Conservation (phyloP, 2,113 vertebrate species). For the Zapus hudsonius region DNA sequence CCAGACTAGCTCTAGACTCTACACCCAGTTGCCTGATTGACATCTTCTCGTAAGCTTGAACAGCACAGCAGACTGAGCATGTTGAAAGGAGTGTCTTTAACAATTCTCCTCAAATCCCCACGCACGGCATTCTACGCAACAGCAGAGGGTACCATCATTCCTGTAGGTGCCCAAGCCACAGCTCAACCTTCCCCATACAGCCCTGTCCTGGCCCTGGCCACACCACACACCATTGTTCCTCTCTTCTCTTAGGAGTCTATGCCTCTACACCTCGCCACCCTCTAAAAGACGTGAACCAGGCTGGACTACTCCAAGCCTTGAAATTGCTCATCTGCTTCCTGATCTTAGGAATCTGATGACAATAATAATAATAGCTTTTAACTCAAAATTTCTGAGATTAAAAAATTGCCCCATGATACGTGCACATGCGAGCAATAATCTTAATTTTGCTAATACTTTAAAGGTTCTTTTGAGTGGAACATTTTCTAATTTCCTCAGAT, state of each 20-base stretch:
- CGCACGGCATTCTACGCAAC: neutral
- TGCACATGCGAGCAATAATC: neutral
- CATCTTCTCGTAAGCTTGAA: neutral
- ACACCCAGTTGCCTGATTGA: neutral
- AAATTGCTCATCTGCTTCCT: neutral
- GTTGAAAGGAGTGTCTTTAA: neutral
- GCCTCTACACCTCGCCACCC: neutral
- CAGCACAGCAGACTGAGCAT: neutral
- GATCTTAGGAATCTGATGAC: neutral
- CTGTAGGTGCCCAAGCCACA: neutral
- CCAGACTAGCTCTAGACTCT: neutral
- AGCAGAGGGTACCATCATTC: neutral
- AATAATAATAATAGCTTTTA: neutral
- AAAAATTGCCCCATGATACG: neutral
- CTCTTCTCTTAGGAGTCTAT: neutral
- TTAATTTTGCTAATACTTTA: neutral
- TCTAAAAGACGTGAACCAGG: neutral
- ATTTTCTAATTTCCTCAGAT: neutral
- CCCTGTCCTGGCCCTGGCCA: neutral
- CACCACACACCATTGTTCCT: fast-evolving
- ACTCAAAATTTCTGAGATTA: neutral
- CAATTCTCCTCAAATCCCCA: neutral
- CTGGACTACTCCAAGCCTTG: neutral
- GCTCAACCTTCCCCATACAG: neutral
- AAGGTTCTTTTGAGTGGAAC: neutral